A percentile compares a stretch with the other conserved stretches of the same genome.
Evolutionary conservation across 2,113 vertebrate genomes (phyloP).

Genomic region (Zapus hudsonius): DNA sequence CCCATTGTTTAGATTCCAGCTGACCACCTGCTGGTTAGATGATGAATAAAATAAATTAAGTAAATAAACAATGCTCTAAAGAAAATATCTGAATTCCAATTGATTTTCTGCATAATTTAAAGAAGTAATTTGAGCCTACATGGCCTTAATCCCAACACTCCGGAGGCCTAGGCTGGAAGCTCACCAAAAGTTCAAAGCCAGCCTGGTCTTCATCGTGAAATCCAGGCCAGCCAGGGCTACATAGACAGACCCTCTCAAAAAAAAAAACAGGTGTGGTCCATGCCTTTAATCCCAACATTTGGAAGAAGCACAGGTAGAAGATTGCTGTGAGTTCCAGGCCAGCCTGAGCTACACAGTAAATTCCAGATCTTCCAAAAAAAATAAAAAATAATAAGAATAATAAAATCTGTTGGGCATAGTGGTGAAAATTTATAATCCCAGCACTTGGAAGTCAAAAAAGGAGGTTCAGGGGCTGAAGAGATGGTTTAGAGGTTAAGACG

Average conservation of each 20-base stretch:
- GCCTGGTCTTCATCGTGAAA: neutral
- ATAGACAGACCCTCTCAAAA: neutral
- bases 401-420: too few species aligned
- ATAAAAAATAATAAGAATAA: too few species aligned
- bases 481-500: neutral
- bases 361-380: too few species aligned
- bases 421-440: too few species aligned
- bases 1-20: conserved; percentile 32
- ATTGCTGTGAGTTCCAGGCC: too few species aligned
- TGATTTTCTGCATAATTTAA: neutral
- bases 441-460: too few species aligned
- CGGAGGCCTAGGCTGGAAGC: neutral
- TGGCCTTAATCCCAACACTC: too few species aligned
- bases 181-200: neutral
- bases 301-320: too few species aligned
- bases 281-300: too few species aligned
- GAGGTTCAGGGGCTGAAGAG: neutral
- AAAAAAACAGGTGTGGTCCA: neutral
- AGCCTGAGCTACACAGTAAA: too few species aligned
- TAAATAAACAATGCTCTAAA: neutral
- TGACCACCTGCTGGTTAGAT: conserved; percentile 28
- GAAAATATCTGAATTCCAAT: conserved; percentile 9
- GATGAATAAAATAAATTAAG: conserved; percentile 50
- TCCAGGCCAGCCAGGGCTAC: neutral
- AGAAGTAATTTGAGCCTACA: neutral